A percentile compares a stretch with the other conserved stretches of the same genome.
These are phyloP conservation scores for Chaetogeoica ovagalla DNA, from an alignment of 2,888 invertebrate species.

Conservation along the genomic window DNA sequence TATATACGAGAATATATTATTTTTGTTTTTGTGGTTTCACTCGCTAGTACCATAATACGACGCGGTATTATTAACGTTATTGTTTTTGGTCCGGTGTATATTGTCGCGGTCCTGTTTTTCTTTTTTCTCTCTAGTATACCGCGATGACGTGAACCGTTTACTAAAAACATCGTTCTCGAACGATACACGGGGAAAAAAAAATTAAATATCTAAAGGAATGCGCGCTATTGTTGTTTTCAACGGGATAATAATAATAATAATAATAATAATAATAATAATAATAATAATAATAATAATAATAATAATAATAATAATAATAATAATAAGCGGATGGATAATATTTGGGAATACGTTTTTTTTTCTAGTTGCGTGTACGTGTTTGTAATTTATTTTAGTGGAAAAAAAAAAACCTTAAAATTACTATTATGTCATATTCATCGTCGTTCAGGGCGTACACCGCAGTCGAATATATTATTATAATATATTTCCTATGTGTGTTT, in stretches of 20 bases:
- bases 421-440: no score
- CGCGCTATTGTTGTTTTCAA: not conserved
- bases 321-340: not conserved
- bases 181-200: not conserved
- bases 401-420: no score
- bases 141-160: conserved; percentile 18
- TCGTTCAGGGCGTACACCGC: no score
- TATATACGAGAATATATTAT: no score
- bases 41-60: no score
- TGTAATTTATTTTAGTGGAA: not conserved
- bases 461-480: no score
- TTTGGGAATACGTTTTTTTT: not conserved
- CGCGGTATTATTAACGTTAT: not conserved
- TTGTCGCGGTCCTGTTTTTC: not conserved
- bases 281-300: conserved; percentile 3
- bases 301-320: conserved; percentile 13
- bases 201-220: not conserved
- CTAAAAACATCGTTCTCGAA: conserved; percentile 12
- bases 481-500: no score
- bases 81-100: not conserved
- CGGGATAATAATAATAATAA: not conserved
- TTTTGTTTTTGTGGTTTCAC: not conserved
- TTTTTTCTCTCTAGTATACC: no score
- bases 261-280: conserved; percentile 2
- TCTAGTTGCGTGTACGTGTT: not conserved